A percentile compares a stretch with the other conserved stretches of the same genome.
phyloP scores from a whole-genome alignment of 2,888 invertebrate species.

The Dolichomitus sp. region DNA sequence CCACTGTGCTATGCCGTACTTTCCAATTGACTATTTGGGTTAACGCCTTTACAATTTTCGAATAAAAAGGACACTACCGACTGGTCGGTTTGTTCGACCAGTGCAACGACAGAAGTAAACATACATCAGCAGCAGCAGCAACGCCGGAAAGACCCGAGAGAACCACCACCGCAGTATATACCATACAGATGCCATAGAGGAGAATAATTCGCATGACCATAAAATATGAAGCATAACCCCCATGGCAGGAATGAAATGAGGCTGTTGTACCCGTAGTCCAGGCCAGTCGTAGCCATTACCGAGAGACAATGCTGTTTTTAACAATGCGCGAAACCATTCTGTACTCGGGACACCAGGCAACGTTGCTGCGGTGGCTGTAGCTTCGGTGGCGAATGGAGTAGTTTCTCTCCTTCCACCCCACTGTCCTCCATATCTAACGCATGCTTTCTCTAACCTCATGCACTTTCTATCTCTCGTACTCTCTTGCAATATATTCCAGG shows the following conservation, averaged over 20 bases:
- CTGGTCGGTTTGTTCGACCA: constrained; percentile 5
- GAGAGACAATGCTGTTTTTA: constrained; percentile 71
- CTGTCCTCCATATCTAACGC: constrained; percentile 12
- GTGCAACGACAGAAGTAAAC: neutral
- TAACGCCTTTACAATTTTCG: constrained; percentile 34
- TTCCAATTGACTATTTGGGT: constrained; percentile 19
- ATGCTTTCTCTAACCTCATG: constrained; percentile 1
- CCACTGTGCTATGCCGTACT: neutral
- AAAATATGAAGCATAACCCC: constrained; percentile 64
- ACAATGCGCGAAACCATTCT: constrained; percentile 67
- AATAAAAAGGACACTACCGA: constrained; percentile 3
- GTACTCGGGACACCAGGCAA: constrained; percentile 24
- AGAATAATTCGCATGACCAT: constrained; percentile 51
- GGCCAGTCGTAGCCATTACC: constrained; percentile 64
- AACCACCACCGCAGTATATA: constrained; percentile 4
- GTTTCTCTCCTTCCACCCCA: neutral
- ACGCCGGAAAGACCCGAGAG: constrained; percentile 7
- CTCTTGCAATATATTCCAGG: constrained; percentile 52
- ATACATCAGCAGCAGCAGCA: constrained; percentile 19
- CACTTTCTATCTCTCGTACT: constrained; percentile 20
- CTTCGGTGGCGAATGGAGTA: constrained; percentile 19
- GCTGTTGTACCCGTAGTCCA: constrained; percentile 53
- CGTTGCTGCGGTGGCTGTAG: neutral
- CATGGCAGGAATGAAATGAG: constrained; percentile 58
- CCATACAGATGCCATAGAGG: constrained; percentile 30